Conservation (phyloP, 1,140 invertebrate species). For the Macrotrachela quadricornifera region DNA sequence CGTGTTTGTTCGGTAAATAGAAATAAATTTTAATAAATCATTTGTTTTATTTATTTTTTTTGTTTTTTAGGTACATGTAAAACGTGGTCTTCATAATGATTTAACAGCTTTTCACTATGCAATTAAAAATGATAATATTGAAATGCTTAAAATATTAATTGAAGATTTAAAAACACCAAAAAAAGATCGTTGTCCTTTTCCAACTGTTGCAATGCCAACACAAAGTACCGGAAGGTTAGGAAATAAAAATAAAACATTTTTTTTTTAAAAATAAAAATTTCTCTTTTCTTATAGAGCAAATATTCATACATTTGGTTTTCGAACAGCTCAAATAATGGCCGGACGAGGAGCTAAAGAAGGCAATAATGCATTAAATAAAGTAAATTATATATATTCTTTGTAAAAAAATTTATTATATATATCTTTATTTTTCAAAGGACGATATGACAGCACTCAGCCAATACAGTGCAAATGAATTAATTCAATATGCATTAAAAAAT, state of each 20-base stretch:
- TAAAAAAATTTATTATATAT: slow-evolving; percentile 4
- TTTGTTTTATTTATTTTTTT: no score
- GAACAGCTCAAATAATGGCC: slow-evolving; percentile 14
- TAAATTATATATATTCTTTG: not conserved
- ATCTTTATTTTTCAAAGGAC: slow-evolving; percentile 7
- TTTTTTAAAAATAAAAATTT: no score
- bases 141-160: slow-evolving; percentile 19
- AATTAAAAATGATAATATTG: slow-evolving; percentile 20
- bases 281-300: no score
- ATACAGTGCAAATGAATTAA: slow-evolving; percentile 3
- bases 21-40: slow-evolving; percentile 9
- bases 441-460: slow-evolving; percentile 2
- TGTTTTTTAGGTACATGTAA: no score
- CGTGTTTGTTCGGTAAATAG: slow-evolving; percentile 18
- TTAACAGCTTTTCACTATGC: slow-evolving; percentile 24
- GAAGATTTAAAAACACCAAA: slow-evolving; percentile 11
- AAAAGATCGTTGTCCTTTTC: no score
- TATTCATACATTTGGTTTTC: no score
- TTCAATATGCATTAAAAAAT: slow-evolving; percentile 10
- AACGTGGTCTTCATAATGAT: not conserved
- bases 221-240: no score
- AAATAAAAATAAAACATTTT: no score
- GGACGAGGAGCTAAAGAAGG: slow-evolving; percentile 32
- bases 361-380: slow-evolving; percentile 27
- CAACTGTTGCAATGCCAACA: no score